Base-by-base conservation (phyloP, 1,140 invertebrate species). In the Marisa cornuarietis region DNA sequence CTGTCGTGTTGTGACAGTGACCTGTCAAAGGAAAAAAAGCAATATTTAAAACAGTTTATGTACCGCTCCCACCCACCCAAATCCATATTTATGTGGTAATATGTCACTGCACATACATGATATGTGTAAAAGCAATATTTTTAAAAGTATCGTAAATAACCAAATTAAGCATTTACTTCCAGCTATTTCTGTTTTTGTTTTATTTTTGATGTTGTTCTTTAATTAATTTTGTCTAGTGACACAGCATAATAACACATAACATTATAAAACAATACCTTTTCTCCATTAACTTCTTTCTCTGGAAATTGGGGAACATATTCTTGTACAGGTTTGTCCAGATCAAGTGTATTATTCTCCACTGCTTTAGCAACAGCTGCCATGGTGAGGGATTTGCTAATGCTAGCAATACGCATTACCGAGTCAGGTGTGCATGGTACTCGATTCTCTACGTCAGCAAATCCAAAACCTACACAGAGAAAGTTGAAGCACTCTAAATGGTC, bases 361-460 rank as follows among this genome's bases (percentile, higher is more conserved):
- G 94, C 84, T 85, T 92, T 92, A 31, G 92, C 94, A 76, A 93
- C 90, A n/a, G 91, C 80, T 69, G 83, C 79, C 88, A 93, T 92
- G 22, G 94, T 93, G 63, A 94, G 91, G 68, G 92, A 85, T 85
- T 94, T 94, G 83, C 93, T 93, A 76, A 94, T 94, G 83, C 93
- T 94, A 58, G 94, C 94, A 80, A 94, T 94, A 78, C 94, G 88
- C 90, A 94, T 92, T 0, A 94, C 92, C 9, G 92, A 92, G 20
- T 92, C 84, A n/a, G 89, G 79, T 49, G 85, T 86, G 85, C 93
- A 93, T 20, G 84, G 86, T 11, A 92, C 86, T 62, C 87, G 80
- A 81, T 94, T 94, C 85, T 94, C 94, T 7, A 94, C 79, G 86
- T 94, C 93, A 63, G 93, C 87, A 87, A 90, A 93, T 7, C 94